Evolutionary conservation across 2,797 vertebrate genomes (phyloP), one percentile per base, ranked within the genome.

Genomic region (Fringilla coelebs): DNA sequence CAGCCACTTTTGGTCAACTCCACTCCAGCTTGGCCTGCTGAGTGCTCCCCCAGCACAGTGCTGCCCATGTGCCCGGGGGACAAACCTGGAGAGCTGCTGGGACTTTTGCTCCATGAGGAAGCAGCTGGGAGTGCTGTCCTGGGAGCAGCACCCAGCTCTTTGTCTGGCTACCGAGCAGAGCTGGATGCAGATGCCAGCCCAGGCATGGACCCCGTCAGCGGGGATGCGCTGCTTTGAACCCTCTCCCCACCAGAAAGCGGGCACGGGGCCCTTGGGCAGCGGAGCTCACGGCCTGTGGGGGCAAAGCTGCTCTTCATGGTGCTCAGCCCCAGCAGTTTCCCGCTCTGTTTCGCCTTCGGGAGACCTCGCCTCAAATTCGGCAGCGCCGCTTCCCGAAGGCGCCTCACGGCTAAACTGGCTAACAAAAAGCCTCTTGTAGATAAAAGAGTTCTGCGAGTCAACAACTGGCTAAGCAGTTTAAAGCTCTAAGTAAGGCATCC

Each of bases 391-490:
- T 92, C 85, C 96, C 26, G 60, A 95, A 95, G 96, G 95, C 19
- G 85, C 85, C 96, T 96, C 77, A 55, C n/a, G 92, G 90, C 91
- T 91, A 96, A 97, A 97, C 88, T 86, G 96, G 93, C 91, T 95
- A 96, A 96, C 97, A 98, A 97, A 94, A 97, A 98, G 96, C 95
- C 96, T 97, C 96, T 96, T 97, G 95, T 95, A 97, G 96, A 97
- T 96, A 97, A 97, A 98, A 97, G 96, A 83, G 97, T 90, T 97
- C 96, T 94, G 94, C 86, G 54, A 98, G 97, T 98, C 98, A 98
- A 98, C 97, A 97, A 97, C 95, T 88, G 96, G 97, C 97, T 97
- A 98, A 98, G 96, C 97, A 97, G 97, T 97, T 98, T 97, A 97
- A 97, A 97, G 77, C 97, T 91, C 96, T 94, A 95, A 97, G 97